Base-by-base conservation (phyloP, 37 sponge, comb jelly and placozoan species). In the Aplysina aerophoba region DNA sequence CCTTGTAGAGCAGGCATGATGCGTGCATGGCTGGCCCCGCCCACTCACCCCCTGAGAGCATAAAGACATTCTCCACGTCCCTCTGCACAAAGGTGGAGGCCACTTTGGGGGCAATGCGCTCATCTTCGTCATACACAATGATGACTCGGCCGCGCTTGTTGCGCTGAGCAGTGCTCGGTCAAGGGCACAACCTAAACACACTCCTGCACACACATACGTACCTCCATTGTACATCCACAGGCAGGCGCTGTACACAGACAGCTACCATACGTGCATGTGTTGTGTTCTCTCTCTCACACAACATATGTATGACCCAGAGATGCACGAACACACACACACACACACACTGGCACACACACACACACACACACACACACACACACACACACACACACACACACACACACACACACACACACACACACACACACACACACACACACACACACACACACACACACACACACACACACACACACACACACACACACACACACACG, bases 121-220 rank as follows among this genome's bases (percentile, higher is more conserved):
- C 99, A 88, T 99, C 97, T 90, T 97, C 98, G 74, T 99, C 99
- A 81, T 97, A 99, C 41, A 99, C 57, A 12, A 99, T 88, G 62
- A 99, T 97, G 24, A 99, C 94, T 55, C 83, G 83, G n/a, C 99
- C 99, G 14, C 96, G 87, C 69, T 93, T 97, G 91, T 99, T 99
- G 66, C 89, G 90, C 96, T 96, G 34, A 15, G 37, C 21, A 19
- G 35, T 25, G 74, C 31, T 0, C 36, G 15, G 57, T 63, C 30
- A 40, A 74, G 55, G 17, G 38, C 25, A 75, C 55, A 85, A 80
- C 54, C 19, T 59, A 59, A 0, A 55, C 11, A 80, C 31, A 39
- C 3, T 8, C 50, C 8, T 44, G 50, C 33, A 34, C 15, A 34
- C 41, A 14, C n/a, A 61, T 44, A 8, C 6, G 50, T 44, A 44